Evolutionary conservation across 2,797 vertebrate genomes (phyloP), one percentile per base, ranked within the genome.

Genomic region (Sarcoramphus papa): DNA sequence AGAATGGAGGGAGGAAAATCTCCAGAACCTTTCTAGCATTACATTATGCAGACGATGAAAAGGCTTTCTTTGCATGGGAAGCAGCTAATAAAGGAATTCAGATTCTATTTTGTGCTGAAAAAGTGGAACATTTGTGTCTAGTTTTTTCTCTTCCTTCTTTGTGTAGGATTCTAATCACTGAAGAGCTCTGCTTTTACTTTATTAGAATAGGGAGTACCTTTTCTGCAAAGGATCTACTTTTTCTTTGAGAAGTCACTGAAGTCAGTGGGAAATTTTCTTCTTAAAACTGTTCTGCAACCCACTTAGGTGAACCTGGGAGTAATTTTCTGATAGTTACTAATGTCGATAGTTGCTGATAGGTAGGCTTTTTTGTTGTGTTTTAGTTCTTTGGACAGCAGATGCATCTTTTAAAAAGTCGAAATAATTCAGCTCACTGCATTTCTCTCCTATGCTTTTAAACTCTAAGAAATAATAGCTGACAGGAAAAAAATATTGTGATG

Each of bases 1-100:
- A 47, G 56, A 69, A 68, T 10, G 15, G 33, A 78, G 53, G 12
- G 41, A 67, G 7, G 13, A 60, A 50, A 53, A n/a, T 60, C 31
- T 76, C 47, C 1, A 6, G 54, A 88, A 53, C 21, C 14, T 54
- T 92, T 85, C 21, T 70, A 63, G 63, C 14, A 23, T 40, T 59
- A 23, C 15, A 2, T 65, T 57, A 67, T 1, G 1, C 15, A 48
- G 35, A 14, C 0, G 2, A n/a, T 8, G 8, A 80, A 75, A 57
- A 77, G 10, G 14, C 8, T 45, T 85, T 51, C 22, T 73, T 75
- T 95, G 47, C 28, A 37, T 54, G 19, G 67, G 30, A 79, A 68
- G 17, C 27, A 81, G 10, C 31, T 79, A 23, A 14, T 68, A 63
- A 77, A 82, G 35, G 17, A 82, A 59, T 79, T 81, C 33, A 30